These are phyloP conservation scores for Carassius auratus DNA, from an alignment of 2,113 vertebrate species.

Conservation along the genomic window DNA sequence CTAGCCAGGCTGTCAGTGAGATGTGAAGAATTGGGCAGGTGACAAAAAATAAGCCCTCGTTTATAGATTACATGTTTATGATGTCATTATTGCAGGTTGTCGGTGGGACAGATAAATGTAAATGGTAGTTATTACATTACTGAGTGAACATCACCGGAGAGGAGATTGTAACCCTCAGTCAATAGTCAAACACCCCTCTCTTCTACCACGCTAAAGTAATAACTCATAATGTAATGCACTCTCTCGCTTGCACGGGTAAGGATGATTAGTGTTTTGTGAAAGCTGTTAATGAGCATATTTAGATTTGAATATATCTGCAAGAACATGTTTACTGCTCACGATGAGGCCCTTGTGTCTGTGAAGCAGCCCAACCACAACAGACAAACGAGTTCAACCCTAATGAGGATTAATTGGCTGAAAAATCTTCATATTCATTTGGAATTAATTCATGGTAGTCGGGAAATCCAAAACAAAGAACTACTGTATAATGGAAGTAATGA, in stretches of 20 bases:
- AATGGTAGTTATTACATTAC: constrained; percentile 43
- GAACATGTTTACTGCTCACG: constrained; percentile 54
- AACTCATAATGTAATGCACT: constrained; percentile 20
- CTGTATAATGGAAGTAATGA: not conserved
- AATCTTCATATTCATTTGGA: constrained; percentile 8
- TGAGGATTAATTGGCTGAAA: constrained; percentile 49
- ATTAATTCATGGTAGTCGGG: not conserved
- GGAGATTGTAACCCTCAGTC: constrained; percentile 36
- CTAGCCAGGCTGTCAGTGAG: constrained; percentile 64
- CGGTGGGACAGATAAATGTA: constrained; percentile 43
- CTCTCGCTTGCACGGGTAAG: constrained; percentile 16
- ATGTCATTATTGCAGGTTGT: constrained; percentile 47
- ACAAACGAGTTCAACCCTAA: constrained; percentile 46
- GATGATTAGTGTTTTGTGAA: constrained; percentile 66
- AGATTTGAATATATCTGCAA: constrained; percentile 76
- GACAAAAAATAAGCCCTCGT: constrained; percentile 54
- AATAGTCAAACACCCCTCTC: constrained; percentile 30
- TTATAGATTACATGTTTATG: constrained; percentile 37
- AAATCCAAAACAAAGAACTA: constrained; percentile 8
- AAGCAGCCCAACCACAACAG: constrained; percentile 32
- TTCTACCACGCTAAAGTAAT: constrained; percentile 8
- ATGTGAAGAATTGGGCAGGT: constrained; percentile 51
- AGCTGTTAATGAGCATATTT: constrained; percentile 69
- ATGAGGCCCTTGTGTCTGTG: constrained; percentile 26
- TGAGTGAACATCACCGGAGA: constrained; percentile 33